These are phyloP conservation scores for Melipona quadrifasciata DNA, from an alignment of 1,140 invertebrate genomes.

Conservation along the genomic window DNA sequence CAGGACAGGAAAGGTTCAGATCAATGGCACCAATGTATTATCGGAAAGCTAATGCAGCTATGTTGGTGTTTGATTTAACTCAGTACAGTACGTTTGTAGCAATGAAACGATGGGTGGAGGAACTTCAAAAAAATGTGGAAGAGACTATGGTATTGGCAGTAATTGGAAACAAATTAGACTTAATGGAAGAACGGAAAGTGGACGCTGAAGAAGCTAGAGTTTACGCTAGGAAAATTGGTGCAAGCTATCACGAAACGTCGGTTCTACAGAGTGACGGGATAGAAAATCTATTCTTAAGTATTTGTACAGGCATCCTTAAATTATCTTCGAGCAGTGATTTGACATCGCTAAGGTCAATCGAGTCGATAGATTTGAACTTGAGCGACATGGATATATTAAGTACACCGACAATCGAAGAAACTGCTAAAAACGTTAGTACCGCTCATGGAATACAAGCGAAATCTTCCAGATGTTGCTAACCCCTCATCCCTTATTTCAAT, in stretches of 20 bases:
- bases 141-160: slow-evolving; percentile 89
- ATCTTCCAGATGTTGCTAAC: slow-evolving; percentile 83
- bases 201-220: slow-evolving; percentile 86
- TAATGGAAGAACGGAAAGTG: slow-evolving; percentile 85
- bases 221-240: slow-evolving; percentile 92
- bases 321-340: slow-evolving; percentile 71
- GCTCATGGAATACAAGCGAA: slow-evolving; percentile 84
- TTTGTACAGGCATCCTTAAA: slow-evolving; percentile 84
- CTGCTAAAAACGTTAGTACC: slow-evolving; percentile 78
- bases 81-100: slow-evolving; percentile 87
- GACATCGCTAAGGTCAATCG: slow-evolving; percentile 80
- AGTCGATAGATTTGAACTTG: slow-evolving; percentile 78
- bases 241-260: slow-evolving; percentile 91
- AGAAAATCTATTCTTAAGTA: slow-evolving; percentile 86
- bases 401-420: slow-evolving; percentile 73
- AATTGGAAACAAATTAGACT: slow-evolving; percentile 93
- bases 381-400: slow-evolving; percentile 59
- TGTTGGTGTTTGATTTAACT: slow-evolving; percentile 94
- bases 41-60: slow-evolving; percentile 92
- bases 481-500: background rate
- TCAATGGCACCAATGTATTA: slow-evolving; percentile 97
- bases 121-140: slow-evolving; percentile 89
- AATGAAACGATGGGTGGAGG: slow-evolving; percentile 91
- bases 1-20: slow-evolving; percentile 89
- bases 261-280: slow-evolving; percentile 89